Conservation (phyloP, 1,140 invertebrate genomes). For the Caenorhabditis brenneri region DNA sequence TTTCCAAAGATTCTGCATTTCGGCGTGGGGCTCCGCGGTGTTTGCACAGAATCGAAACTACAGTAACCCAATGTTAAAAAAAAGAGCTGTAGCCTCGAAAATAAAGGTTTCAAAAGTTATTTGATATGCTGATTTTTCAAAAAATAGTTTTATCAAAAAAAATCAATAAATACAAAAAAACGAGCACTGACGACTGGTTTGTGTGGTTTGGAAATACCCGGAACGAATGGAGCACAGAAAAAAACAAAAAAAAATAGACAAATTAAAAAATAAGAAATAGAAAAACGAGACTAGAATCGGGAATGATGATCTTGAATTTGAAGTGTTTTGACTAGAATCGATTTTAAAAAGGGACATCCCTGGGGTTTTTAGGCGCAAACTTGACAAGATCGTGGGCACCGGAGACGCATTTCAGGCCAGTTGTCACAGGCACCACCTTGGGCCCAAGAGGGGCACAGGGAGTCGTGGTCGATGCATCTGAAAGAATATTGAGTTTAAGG, state of each 20-base stretch:
- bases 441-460: conserved; percentile 65
- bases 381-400: conserved; percentile 63
- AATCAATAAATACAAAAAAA: neutral
- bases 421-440: conserved; percentile 62
- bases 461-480: conserved; percentile 63
- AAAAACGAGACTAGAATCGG: conserved; percentile 32
- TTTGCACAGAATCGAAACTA: no score
- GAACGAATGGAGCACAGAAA: neutral
- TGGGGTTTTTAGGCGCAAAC: conserved; percentile 51
- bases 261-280: neutral
- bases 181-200: neutral
- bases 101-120: no score
- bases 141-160: neutral
- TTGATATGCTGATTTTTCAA: no score
- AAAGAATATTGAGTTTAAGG: neutral
- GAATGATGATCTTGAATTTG: conserved; percentile 6
- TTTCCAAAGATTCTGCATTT: no score
- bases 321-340: conserved; percentile 25
- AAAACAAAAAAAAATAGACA: neutral
- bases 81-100: no score
- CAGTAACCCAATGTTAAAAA: no score
- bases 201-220: conserved; percentile 12
- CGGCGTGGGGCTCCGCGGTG: no score
- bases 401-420: conserved; percentile 63
- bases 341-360: neutral